phyloP scores from a whole-genome alignment of 2,888 invertebrate genomes.

The Phyllotreta cruciferae region DNA sequence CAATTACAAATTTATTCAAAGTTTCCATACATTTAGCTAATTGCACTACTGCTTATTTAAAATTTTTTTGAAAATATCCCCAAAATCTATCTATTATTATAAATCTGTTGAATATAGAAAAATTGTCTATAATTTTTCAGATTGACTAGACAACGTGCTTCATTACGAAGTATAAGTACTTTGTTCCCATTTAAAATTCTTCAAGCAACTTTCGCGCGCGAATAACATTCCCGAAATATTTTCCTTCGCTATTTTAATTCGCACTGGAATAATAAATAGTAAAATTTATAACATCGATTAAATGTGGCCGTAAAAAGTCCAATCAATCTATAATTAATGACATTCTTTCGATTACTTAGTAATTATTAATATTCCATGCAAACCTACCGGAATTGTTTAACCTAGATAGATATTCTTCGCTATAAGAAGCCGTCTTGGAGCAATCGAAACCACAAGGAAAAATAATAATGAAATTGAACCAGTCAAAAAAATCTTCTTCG shows the following conservation, averaged over 20 bases:
- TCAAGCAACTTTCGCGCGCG: too few species aligned
- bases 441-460: slow-evolving; percentile 20
- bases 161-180: too few species aligned
- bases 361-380: slow-evolving; percentile 2
- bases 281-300: too few species aligned
- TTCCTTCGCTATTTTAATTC: too few species aligned
- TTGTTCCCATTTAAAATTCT: too few species aligned
- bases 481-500: slow-evolving; percentile 18
- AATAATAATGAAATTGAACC: slow-evolving; percentile 15
- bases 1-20: too few species aligned
- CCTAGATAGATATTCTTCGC: slow-evolving; percentile 44
- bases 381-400: slow-evolving; percentile 48
- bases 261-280: too few species aligned
- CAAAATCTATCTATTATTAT: too few species aligned
- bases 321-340: neutral
- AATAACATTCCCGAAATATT: too few species aligned
- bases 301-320: neutral
- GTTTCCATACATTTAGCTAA: too few species aligned
- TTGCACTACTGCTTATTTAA: too few species aligned
- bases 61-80: too few species aligned
- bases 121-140: neutral
- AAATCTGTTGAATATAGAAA: neutral
- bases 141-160: neutral
- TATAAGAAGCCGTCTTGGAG: slow-evolving; percentile 45
- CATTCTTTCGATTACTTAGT: neutral